Evolutionary conservation across 92 coral and sea anemone species (phyloP).

Genomic region (Micromussa lordhowensis): DNA sequence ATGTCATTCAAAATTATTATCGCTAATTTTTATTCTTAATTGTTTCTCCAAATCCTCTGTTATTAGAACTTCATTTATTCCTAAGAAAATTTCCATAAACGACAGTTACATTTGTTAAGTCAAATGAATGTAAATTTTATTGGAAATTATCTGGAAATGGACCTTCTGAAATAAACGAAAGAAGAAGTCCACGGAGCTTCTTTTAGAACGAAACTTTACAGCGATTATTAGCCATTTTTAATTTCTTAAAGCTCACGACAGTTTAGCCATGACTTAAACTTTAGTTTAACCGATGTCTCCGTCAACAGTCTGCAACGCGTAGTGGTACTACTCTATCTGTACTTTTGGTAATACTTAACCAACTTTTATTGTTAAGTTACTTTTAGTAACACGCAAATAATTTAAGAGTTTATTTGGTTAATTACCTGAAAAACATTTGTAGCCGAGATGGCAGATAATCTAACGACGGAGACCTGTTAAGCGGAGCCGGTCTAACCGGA

Average conservation of each 20-base stretch:
- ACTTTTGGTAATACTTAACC: neutral
- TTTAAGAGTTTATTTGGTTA: neutral
- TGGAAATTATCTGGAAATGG: neutral
- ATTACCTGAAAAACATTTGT: conserved; percentile 40
- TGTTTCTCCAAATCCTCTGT: no score
- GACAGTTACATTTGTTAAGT: neutral
- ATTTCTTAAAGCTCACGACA: no score
- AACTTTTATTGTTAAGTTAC: neutral
- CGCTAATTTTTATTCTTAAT: no score
- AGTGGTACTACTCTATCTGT: neutral
- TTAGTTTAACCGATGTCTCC: neutral
- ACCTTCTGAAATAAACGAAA: neutral
- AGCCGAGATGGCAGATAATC: conserved; percentile 40
- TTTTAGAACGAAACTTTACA: neutral
- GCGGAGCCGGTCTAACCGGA: conserved; percentile 7
- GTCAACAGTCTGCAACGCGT: neutral
- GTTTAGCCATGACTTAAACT: neutral
- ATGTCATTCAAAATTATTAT: no score
- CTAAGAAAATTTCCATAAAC: neutral
- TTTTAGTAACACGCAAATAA: neutral
- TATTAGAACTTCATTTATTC: neutral
- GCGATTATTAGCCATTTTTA: no score
- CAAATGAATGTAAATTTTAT: neutral
- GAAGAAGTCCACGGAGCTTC: neutral
- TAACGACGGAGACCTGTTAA: conserved; percentile 34